A percentile compares a stretch with the other conserved stretches of the same genome.
Evolutionary conservation across 2,888 invertebrate species (phyloP).

Genomic region (Busseola fusca): DNA sequence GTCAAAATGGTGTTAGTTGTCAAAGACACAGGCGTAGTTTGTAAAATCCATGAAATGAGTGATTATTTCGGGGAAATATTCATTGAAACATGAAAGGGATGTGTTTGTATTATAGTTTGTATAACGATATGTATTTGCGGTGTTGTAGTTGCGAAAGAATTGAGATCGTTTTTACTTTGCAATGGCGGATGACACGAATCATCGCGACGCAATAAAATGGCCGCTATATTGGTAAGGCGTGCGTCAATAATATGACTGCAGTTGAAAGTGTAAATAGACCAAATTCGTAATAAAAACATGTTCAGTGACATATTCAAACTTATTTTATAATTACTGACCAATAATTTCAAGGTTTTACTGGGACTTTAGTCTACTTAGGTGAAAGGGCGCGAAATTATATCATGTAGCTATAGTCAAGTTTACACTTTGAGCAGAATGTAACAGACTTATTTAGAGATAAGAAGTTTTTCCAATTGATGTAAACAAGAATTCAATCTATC

Average conservation of each 20-base stretch:
- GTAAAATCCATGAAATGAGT: slow-evolving; percentile 79
- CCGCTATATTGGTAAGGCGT: slow-evolving; percentile 88
- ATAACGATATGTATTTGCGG: slow-evolving; percentile 70
- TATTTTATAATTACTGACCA: slow-evolving; percentile 14
- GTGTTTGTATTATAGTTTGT: slow-evolving; percentile 75
- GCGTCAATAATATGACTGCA: slow-evolving; percentile 82
- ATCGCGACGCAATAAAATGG: slow-evolving; percentile 89
- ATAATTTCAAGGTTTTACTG: slow-evolving; percentile 11
- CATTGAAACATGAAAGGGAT: slow-evolving; percentile 73
- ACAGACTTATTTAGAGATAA: slow-evolving; percentile 11
- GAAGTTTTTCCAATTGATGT: neutral
- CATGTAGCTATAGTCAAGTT: slow-evolving; percentile 65
- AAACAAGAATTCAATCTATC: slow-evolving; percentile 6
- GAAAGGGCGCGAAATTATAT: slow-evolving; percentile 88
- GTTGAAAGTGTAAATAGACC: slow-evolving; percentile 67
- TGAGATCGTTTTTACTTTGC: slow-evolving; percentile 79
- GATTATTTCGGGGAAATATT: slow-evolving; percentile 77
- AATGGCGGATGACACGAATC: slow-evolving; percentile 89
- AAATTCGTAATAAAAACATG: slow-evolving; percentile 45
- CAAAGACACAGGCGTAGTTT: slow-evolving; percentile 85
- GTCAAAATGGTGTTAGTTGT: slow-evolving; percentile 88
- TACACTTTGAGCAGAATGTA: slow-evolving; percentile 51
- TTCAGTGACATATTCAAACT: slow-evolving; percentile 38
- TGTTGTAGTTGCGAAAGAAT: slow-evolving; percentile 74
- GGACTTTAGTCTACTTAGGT: slow-evolving; percentile 67